Conservation (phyloP, 1,140 invertebrate genomes). For the Drosophila ambigua region DNA sequence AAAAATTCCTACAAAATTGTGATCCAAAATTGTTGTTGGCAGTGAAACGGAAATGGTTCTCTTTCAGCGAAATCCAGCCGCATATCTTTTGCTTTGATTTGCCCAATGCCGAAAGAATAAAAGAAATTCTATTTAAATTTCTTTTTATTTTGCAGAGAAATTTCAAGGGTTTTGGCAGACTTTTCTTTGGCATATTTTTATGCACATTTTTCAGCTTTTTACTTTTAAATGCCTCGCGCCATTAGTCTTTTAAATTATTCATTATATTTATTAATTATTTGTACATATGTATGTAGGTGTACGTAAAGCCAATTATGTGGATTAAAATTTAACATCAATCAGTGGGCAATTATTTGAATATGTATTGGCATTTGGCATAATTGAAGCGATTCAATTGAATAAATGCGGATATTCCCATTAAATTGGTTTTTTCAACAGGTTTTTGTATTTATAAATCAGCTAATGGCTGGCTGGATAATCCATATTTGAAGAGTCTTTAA, state of each 20-base stretch:
- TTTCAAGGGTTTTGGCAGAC: background rate
- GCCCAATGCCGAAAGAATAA: slow-evolving; percentile 11
- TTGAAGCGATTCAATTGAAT: background rate
- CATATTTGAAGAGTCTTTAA: no score
- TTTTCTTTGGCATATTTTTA: background rate
- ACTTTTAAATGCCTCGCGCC: background rate
- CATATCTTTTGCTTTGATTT: slow-evolving; percentile 41
- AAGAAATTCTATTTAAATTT: no score
- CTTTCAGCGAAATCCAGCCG: slow-evolving; percentile 15
- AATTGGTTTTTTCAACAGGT: no score
- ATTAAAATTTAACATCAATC: slow-evolving; percentile 15
- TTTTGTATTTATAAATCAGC: no score
- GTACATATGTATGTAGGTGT: no score
- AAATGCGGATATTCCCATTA: no score
- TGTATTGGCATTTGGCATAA: background rate
- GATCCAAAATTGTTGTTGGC: slow-evolving; percentile 20
- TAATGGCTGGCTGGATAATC: no score
- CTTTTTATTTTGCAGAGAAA: background rate
- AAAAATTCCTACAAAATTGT: slow-evolving; percentile 35
- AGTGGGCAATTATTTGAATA: slow-evolving; percentile 32
- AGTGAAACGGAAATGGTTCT: slow-evolving; percentile 22
- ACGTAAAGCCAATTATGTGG: slow-evolving; percentile 2
- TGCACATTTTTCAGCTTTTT: background rate
- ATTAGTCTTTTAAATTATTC: no score
- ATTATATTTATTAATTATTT: no score